Evolutionary conservation across 2,113 vertebrate species (phyloP), one percentile per base, ranked within the genome.

Genomic region (Eidolon helvum): DNA sequence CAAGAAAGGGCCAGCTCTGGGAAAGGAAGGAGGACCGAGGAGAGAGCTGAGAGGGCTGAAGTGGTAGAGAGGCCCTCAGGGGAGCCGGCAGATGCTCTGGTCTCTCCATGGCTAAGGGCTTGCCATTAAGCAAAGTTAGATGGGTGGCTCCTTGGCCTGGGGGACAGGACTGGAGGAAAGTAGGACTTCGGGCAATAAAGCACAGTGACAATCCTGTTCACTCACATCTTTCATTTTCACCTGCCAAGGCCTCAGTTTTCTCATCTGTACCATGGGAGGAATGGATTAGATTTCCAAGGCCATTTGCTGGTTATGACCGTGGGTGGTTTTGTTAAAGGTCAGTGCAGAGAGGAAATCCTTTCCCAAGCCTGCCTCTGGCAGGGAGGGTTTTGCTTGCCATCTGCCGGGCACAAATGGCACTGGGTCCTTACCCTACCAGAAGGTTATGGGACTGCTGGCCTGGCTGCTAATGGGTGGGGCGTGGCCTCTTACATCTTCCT

Each of bases 141-240:
- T 4, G 55, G 35, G 3, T 5, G 48, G 26, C 19, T 61, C 26
- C 69, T 59, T 30, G 18, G 63, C 63, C 8, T 6, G 68, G n/a
- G 50, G 66, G 45, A 30, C 18, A 4, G 78, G 75, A 14, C 65
- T 15, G 28, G 11, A 4, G n/a, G 43, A 6, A 40, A 63, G 35
- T 0, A 35, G 40, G 59, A 30, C 38, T 0, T 4, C 2, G 0
- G 43, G 10, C 33, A 45, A 19, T 7, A 35, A 35, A 63, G 0
- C 28, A 45, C 57, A 80, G 43, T 3, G 33, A 55, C 59, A 7
- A 5, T 30, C n/a, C 7, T 0, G 6, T 2, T 43, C 16, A 33
- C 63, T 8, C 24, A 15, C 8, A 59, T 12, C 35, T 53, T 2
- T 12, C 8, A 40, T 21, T 22, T 66, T 74, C 24, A 9, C 61